Evolutionary conservation across 2,113 vertebrate genomes (phyloP).

Genomic region (Chloebia gouldiae): DNA sequence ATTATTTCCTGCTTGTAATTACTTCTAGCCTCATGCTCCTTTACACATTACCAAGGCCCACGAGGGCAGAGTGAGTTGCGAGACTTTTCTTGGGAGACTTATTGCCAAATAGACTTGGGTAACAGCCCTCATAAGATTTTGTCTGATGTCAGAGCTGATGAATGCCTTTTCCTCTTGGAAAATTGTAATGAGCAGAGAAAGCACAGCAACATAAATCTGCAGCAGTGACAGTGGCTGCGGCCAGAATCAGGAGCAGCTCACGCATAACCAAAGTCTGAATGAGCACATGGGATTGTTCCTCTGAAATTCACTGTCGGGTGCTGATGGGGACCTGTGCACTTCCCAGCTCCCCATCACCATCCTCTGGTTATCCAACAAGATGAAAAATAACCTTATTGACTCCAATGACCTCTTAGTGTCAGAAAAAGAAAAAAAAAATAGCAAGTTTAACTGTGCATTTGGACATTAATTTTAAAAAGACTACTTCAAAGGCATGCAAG

Average conservation of each 20-base stretch:
- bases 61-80: neutral
- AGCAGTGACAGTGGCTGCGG: neutral
- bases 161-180: conserved; percentile 43
- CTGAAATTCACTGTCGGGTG: neutral
- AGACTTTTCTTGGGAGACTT: neutral
- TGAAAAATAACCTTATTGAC: conserved; percentile 33
- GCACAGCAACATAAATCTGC: conserved; percentile 41
- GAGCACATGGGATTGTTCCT: neutral
- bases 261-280: neutral
- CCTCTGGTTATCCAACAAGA: neutral
- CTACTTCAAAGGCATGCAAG: conserved; percentile 41
- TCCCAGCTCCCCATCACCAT: neutral
- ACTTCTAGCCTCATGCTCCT: neutral
- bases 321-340: neutral
- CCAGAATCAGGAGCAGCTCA: neutral
- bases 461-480: conserved; percentile 58
- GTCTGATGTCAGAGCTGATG: conserved; percentile 39
- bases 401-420: neutral
- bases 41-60: neutral
- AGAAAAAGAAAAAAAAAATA: neutral
- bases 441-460: neutral
- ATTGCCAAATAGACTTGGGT: neutral
- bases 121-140: conserved; percentile 1
- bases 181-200: conserved; percentile 44
- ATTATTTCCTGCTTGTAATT: conserved; percentile 21